Evolutionary conservation across 1,140 invertebrate species (phyloP), one percentile per base, ranked within the genome.

Genomic region (Pseudomyrmex dendroicus): DNA sequence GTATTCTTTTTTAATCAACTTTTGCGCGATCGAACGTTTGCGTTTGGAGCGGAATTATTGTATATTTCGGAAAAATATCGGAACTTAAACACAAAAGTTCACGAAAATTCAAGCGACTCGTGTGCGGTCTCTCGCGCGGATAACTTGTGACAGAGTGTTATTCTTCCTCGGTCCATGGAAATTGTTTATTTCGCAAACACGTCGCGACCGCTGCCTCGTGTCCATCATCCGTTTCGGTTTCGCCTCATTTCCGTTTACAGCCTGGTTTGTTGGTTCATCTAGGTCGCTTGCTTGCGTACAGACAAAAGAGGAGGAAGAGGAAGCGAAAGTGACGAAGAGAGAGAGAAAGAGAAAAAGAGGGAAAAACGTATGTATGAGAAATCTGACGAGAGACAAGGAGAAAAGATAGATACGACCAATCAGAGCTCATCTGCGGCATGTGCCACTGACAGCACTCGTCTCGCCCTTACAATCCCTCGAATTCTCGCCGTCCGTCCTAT

Each of bases 121-220:
- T 25, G 35, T 35, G 72, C 48, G 25, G 57, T 9, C 61, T 52
- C 17, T 13, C 48, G 44, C 10, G 78, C 9, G 17, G 44, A 52
- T 50, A 46, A 17, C 63, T 83, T 22, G 61, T 64, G 73, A 63
- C 59, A 76, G 59, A 44, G 73, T 89, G 84, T 88, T 88, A 86
- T 86, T 88, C 86, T 78, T 76, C 52, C 59, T 61, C 74, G 54
- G 46, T 48, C 83, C 77, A 72, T 68, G 78, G 61, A 87, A 89
- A 91, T 85, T 90, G 88, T 91, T 91, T 91, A 89, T 91, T 90
- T 85, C 73, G 59, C 87, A 91, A 90, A 90, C 89, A 89, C 82
- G 82, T 68, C 72, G 54, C 82, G 61, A 87, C 61, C 84, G 82
- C 70, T 78, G 82, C 20, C 82, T 83, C 82, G 72, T 83, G 77